These are phyloP conservation scores for Parazoanthus swiftii DNA, from an alignment of 92 coral and sea anemone species.

Conservation along the genomic window DNA sequence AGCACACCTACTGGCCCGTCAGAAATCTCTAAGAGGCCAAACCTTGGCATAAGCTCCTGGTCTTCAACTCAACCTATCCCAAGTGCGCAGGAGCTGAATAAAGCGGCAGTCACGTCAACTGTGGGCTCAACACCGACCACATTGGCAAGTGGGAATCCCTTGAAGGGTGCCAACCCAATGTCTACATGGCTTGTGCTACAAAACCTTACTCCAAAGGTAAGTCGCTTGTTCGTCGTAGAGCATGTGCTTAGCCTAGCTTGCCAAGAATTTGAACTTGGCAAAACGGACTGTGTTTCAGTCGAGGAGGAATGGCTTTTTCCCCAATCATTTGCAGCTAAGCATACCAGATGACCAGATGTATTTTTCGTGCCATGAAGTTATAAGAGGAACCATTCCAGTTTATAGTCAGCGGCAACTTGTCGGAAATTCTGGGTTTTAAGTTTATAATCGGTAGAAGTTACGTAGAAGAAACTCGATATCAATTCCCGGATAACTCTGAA, in stretches of 20 bases:
- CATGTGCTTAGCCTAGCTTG: background rate
- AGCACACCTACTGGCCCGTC: slow-evolving; percentile 38
- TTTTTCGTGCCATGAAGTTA: too few relatives aligned
- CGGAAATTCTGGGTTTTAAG: too few relatives aligned
- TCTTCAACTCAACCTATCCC: slow-evolving; percentile 90
- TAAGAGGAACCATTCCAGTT: too few relatives aligned
- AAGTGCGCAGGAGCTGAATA: slow-evolving; percentile 81
- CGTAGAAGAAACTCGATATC: too few relatives aligned
- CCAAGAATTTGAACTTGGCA: background rate
- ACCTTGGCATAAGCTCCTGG: slow-evolving; percentile 86
- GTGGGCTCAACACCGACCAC: slow-evolving; percentile 47
- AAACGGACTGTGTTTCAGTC: too few relatives aligned
- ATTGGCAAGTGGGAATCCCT: slow-evolving; percentile 34
- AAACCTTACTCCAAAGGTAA: slow-evolving; percentile 91
- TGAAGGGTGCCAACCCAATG: slow-evolving; percentile 68
- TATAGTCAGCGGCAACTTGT: too few relatives aligned
- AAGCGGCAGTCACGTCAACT: slow-evolving; percentile 35
- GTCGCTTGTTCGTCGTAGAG: slow-evolving; percentile 4
- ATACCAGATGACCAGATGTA: too few relatives aligned
- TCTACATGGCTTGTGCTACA: slow-evolving; percentile 96
- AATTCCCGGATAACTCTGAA: too few relatives aligned
- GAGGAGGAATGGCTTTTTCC: too few relatives aligned
- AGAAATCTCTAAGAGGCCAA: slow-evolving; percentile 66
- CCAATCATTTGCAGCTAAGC: too few relatives aligned
- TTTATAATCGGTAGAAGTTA: too few relatives aligned